These are phyloP conservation scores for Sphenopsis melanotis DNA, from an alignment of 2,797 vertebrate species.

Conservation along the genomic window DNA sequence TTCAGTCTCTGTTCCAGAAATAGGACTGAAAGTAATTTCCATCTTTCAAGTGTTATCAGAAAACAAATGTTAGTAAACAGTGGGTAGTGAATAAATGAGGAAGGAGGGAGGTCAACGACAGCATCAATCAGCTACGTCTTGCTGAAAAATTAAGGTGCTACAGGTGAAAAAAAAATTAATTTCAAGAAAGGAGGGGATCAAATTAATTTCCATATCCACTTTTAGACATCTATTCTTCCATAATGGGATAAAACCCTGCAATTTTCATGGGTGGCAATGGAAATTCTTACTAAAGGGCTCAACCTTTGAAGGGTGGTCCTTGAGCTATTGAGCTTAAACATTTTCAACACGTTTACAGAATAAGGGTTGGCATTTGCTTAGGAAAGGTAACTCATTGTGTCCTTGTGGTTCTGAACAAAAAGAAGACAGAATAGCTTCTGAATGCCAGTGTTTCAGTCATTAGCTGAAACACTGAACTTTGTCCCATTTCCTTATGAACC, in stretches of 20 bases:
- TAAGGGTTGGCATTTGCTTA: background rate
- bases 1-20: slow-evolving; percentile 24
- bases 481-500: background rate
- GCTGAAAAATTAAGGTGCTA: background rate
- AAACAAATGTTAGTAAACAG: slow-evolving; percentile 47
- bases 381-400: background rate
- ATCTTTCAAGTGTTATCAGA: slow-evolving; percentile 50
- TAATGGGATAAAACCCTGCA: background rate
- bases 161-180: background rate
- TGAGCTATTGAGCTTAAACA: background rate
- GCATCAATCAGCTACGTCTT: background rate
- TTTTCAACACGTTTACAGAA: background rate
- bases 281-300: background rate
- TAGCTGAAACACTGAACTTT: background rate
- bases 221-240: background rate
- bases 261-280: background rate
- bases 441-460: background rate
- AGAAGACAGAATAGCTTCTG: background rate
- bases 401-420: background rate
- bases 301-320: background rate
- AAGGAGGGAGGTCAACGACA: background rate
- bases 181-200: background rate
- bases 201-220: background rate
- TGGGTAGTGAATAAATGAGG: background rate
- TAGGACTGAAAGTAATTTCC: slow-evolving; percentile 23